These are phyloP conservation scores for Drosophila obscura DNA, from an alignment of 1,140 invertebrate genomes.

Conservation along the genomic window DNA sequence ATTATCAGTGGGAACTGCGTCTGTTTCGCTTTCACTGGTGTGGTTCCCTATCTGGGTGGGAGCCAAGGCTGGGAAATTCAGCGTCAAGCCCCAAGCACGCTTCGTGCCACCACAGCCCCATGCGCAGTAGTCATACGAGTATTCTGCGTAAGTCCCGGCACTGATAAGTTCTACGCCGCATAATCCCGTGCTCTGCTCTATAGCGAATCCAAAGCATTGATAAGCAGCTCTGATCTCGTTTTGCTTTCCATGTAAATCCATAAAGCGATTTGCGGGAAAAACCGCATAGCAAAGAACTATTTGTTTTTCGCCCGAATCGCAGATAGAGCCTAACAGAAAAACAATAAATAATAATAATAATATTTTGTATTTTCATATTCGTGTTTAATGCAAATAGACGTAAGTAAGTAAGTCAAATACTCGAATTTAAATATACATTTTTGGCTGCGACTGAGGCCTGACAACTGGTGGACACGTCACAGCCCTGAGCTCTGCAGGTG, in stretches of 20 bases:
- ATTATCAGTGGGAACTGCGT: conserved; percentile 21
- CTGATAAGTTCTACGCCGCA: conserved; percentile 39
- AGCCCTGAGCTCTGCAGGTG: background rate
- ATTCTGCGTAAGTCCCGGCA: conserved; percentile 18
- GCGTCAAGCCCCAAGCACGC: background rate
- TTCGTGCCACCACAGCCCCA: conserved; percentile 1
- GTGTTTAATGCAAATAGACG: background rate
- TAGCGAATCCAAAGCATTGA: conserved; percentile 15
- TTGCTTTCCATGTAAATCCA: background rate
- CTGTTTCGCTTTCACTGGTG: no score
- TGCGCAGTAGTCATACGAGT: conserved; percentile 14
- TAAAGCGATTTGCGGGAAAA: conserved; percentile 28
- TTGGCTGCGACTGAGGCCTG: no score
- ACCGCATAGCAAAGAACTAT: conserved; percentile 1
- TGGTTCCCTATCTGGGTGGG: no score
- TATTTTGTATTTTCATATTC: conserved; percentile 35
- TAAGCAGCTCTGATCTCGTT: conserved; percentile 19
- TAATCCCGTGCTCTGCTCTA: conserved; percentile 11
- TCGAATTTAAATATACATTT: background rate
- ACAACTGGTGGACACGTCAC: background rate
- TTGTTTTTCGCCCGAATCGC: conserved; percentile 17
- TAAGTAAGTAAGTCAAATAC: conserved; percentile 25
- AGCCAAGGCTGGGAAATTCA: conserved; percentile 19
- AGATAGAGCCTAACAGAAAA: conserved; percentile 5
- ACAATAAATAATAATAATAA: conserved; percentile 26